Conservation (phyloP, 2,797 vertebrate genomes). For the Miichthys miiuy region DNA sequence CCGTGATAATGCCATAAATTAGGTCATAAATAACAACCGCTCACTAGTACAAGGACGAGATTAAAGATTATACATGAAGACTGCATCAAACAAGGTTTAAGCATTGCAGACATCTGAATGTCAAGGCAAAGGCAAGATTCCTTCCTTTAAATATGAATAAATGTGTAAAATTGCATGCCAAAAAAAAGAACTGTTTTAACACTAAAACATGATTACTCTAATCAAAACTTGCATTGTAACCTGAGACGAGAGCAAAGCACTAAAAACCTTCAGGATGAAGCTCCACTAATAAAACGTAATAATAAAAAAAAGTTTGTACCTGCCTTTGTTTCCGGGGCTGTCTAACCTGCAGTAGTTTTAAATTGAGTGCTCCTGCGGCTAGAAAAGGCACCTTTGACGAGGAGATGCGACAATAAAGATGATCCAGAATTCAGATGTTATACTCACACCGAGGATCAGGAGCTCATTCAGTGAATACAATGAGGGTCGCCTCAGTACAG, state of each 20-base stretch:
- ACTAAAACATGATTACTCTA: not conserved
- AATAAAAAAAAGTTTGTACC: not conserved
- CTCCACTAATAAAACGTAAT: not conserved
- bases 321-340: not conserved
- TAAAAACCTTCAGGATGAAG: not conserved
- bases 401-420: not conserved
- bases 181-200: not conserved
- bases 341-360: not conserved
- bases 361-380: not conserved
- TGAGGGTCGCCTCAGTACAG: not conserved
- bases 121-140: not conserved
- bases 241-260: not conserved
- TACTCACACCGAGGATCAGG: not conserved
- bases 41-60: not conserved
- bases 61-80: constrained; percentile 17
- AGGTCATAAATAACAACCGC: constrained; percentile 26
- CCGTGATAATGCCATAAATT: constrained; percentile 7
- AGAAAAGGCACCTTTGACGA: too few relatives aligned
- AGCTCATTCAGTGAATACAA: not conserved
- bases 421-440: not conserved
- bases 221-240: not conserved
- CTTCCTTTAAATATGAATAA: too few relatives aligned
- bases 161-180: not conserved
- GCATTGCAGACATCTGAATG: not conserved
- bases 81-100: constrained; percentile 4